Percentiles rank a stretch among this genome's conserved stretches.
phyloP scores from a whole-genome alignment of 2,797 vertebrate genomes.

The Clarias platycephalus region DNA sequence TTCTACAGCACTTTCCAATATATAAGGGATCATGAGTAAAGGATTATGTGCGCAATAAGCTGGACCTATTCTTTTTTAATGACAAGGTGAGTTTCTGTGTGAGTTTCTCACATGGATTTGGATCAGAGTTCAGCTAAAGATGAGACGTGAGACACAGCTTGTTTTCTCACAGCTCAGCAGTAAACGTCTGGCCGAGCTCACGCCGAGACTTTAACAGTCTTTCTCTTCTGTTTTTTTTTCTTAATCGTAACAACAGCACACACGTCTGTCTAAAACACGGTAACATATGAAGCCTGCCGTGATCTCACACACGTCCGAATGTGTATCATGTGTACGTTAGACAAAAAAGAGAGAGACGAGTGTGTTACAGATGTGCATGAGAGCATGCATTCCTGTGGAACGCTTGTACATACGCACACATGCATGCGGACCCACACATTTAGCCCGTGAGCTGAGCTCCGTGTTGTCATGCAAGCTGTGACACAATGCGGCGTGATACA shows the following conservation, averaged over 20 bases:
- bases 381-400: slow-evolving; percentile 39
- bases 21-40: too few species aligned
- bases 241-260: not conserved
- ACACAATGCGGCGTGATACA: not conserved
- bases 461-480: not conserved
- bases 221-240: not conserved
- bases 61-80: too few species aligned
- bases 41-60: too few species aligned
- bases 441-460: not conserved
- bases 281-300: not conserved
- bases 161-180: not conserved
- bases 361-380: slow-evolving; percentile 35
- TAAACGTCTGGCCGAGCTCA: not conserved
- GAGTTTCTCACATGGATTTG: too few species aligned
- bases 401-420: slow-evolving; percentile 18
- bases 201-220: not conserved
- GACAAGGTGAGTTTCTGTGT: too few species aligned
- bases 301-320: not conserved
- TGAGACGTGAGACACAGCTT: not conserved
- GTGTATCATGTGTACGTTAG: slow-evolving; percentile 20
- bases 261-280: not conserved
- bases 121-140: not conserved
- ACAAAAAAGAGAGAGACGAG: not conserved
- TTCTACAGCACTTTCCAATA: too few species aligned
- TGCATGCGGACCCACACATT: slow-evolving; percentile 7